Percentiles rank a stretch among this genome's conserved stretches.
Evolutionary conservation across 2,888 invertebrate genomes (phyloP).

Genomic region (Caenorhabditis sulstoni): DNA sequence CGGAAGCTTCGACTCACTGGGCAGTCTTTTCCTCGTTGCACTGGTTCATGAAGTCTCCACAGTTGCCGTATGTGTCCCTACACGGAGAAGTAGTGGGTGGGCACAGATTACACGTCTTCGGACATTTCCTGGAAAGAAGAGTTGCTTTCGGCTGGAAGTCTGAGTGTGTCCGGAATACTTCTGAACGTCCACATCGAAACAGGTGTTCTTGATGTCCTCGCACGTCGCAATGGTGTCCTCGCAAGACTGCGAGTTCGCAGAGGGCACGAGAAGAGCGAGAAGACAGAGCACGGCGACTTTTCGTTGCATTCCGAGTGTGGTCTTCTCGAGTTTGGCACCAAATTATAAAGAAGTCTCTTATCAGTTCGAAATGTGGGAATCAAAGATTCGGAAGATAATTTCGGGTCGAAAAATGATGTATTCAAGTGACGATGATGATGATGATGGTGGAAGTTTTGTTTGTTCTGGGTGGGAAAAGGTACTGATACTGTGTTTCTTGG

Average conservation of each 20-base stretch:
- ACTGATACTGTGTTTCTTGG: constrained; percentile 5
- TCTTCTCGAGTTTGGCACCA: neutral
- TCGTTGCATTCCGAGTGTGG: constrained; percentile 1
- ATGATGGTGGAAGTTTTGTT: constrained; percentile 7
- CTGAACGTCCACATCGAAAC: constrained; percentile 17
- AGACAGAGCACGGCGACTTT: neutral
- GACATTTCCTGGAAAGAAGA: neutral
- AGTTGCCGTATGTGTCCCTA: no score
- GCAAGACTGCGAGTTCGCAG: neutral
- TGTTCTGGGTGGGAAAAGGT: constrained; percentile 1
- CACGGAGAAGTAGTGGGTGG: neutral
- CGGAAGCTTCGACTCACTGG: no score
- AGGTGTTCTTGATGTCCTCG: constrained; percentile 6
- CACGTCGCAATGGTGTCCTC: constrained; percentile 19
- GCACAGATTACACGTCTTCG: neutral
- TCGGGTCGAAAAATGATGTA: constrained; percentile 15
- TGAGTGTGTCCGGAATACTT: constrained; percentile 1
- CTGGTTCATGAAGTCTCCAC: no score
- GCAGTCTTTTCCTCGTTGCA: no score
- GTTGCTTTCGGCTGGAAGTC: no score
- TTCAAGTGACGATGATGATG: constrained; percentile 4
- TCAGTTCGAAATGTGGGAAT: constrained; percentile 8
- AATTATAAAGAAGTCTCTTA: constrained; percentile 18
- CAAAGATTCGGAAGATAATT: constrained; percentile 16
- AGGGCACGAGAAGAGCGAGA: neutral